Evolutionary conservation across 1,140 invertebrate genomes (phyloP), one percentile per base, ranked within the genome.

Genomic region (Neuroterus valhalla): DNA sequence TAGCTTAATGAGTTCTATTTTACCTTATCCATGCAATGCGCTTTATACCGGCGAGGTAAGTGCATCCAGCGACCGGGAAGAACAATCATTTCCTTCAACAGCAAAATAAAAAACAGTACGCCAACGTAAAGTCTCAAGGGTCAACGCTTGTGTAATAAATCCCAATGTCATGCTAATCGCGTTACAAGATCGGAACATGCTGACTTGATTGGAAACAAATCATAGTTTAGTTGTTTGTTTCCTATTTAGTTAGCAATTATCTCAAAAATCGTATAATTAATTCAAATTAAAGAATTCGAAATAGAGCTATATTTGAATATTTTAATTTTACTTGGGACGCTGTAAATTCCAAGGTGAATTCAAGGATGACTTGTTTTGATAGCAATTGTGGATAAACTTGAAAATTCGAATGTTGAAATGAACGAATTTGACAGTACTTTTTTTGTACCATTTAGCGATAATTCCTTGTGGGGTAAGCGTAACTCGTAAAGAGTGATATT

Each of bases 1-100:
- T 62, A 23, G 31, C 14, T 14, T 62, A 62, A 62, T 62, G 55
- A 62, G 26, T 26, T 62, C 55, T 62, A 62, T 62, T 62, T 62
- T 15, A 62, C 23, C 31, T 62, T 62, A 62, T 62, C 21, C 52
- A 55, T 26, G 31, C 31, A 38, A 38, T 38, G 31, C 31, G 31
- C 31, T 62, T 62, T 10, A 23, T 48, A 19, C 46, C 46, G 46
- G 46, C 17, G 14, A 31, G 3, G 3, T 31, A 31, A 62, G 23
- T 15, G 23, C 23, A 15, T 55, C 50, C 19, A 14, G 14, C 21
- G 10, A 62, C 3, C 55, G 55, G 52, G 23, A 62, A 38, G 14
- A 62, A 62, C 23, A 62, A 62, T 26, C 26, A 62, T 62, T 62
- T 31, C 1, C 23, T 26, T 12, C 26, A 31, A 31, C 55, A 26